Base-by-base conservation (phyloP, 2,797 vertebrate genomes). In the Trematomus bernacchii region DNA sequence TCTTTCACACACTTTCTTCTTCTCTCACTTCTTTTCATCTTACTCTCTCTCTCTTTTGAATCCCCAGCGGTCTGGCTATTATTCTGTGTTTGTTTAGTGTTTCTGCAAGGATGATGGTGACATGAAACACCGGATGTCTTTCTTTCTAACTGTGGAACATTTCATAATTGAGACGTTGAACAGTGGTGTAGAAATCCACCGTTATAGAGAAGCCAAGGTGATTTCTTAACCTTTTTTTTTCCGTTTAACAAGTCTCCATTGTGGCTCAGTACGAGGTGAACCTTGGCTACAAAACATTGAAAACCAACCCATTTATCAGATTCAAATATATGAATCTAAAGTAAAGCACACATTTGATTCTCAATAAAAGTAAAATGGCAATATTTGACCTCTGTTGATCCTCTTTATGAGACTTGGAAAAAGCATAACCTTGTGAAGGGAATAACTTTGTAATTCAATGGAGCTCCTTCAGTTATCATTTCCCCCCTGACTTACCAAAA, bases 31-130 rank as follows among this genome's bases (percentile, higher is more conserved):
- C 21, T 72, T 61, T 42, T 30, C 54, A 61, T 54, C 16, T 52
- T 44, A 30, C 11, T 58, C 43, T 51, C 48, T n/a, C 43, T 74
- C 42, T 59, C 19, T 70, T 68, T 77, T 80, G 52, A 85, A 79
- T 85, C 66, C 70, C 71, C 66, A 69, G 42, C 18, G 54, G 58
- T 79, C 13, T 46, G 44, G 65, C 70, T 66, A 80, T 90, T 86
- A 77, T 80, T 83, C 65, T 72, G 53, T 80, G 83, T 84, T 90
- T 88, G 83, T 88, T 92, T 80, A 44, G 64, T 47, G 53, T 77
- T 79, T 86, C 71, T 80, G 79, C 81, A 78, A 50, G 61, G 79
- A 71, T 81, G 77, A 68, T 33, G 53, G 67, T 1, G 27, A 78
- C 47, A 46, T 62, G 10, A 61, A 60, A 64, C 44, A 19, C 9